Evolutionary conservation across 92 coral and sea anemone species (phyloP).

Genomic region (Phenganax stokvisi): DNA sequence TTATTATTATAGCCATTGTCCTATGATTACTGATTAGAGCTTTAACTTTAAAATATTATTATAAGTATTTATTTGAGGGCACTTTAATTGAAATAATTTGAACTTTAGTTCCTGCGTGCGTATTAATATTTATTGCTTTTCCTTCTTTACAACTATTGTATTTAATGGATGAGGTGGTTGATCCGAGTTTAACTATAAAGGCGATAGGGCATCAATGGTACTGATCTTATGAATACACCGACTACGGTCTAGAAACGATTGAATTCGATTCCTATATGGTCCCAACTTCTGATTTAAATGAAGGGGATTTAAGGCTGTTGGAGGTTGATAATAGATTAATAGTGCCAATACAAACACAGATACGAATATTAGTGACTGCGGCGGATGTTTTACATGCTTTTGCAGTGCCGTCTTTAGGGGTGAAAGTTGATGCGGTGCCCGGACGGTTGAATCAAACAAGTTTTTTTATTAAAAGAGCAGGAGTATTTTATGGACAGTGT

Average conservation of each 20-base stretch:
- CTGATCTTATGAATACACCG: conserved; percentile 80
- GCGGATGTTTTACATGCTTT: conserved; percentile 80
- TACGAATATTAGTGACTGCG: conserved; percentile 62
- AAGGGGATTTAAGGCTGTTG: conserved; percentile 61
- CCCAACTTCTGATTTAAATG: conserved; percentile 60
- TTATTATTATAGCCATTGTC: conserved; percentile 42
- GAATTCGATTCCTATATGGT: conserved; percentile 83
- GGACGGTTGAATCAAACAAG: conserved; percentile 74
- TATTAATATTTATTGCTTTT: conserved; percentile 73
- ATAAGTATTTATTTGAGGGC: conserved; percentile 65
- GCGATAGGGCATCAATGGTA: conserved; percentile 88
- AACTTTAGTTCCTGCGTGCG: conserved; percentile 68
- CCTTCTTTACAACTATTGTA: conserved; percentile 80
- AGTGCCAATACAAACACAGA: conserved; percentile 65
- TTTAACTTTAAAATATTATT: conserved; percentile 63
- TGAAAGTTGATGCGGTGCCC: conserved; percentile 78
- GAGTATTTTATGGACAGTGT: conserved; percentile 80
- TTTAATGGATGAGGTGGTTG: conserved; percentile 76
- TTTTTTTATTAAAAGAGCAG: conserved; percentile 66
- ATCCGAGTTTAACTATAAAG: conserved; percentile 66
- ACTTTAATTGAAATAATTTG: conserved; percentile 70
- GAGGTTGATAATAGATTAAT: conserved; percentile 42
- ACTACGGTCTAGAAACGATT: conserved; percentile 54
- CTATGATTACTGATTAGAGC: conserved; percentile 57
- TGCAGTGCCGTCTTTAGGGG: conserved; percentile 70